phyloP scores from a whole-genome alignment of 2,797 vertebrate genomes.

The Mus caroli region DNA sequence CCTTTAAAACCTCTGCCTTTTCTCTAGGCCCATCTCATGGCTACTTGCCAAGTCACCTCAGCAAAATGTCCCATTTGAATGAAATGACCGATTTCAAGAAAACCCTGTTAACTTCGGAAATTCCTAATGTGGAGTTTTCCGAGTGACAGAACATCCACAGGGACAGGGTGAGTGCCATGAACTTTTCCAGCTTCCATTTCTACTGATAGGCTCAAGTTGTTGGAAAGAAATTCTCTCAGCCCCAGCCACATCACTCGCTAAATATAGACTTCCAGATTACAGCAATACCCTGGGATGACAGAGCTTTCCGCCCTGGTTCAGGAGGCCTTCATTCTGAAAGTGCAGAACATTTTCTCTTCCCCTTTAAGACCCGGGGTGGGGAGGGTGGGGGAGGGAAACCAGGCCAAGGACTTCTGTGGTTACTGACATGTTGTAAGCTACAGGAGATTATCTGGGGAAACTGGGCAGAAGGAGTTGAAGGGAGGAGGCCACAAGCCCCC shows the following conservation, averaged over 20 bases:
- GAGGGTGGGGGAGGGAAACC: neutral
- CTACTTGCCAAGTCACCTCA: neutral
- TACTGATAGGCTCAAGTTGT: neutral
- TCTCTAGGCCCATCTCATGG: fast-evolving
- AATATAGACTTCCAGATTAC: conserved; percentile 70
- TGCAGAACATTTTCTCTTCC: conserved; percentile 25
- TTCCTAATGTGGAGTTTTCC: conserved; percentile 30
- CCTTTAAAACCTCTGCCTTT: neutral
- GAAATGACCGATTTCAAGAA: neutral
- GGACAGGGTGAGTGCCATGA: neutral
- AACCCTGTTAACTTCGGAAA: conserved; percentile 32
- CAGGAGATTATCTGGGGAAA: neutral
- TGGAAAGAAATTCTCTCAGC: conserved; percentile 42
- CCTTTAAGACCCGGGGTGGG: neutral
- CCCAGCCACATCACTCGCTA: neutral
- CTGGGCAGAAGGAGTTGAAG: conserved; percentile 17
- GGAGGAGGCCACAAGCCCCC: conserved; percentile 18
- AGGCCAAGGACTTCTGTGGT: neutral
- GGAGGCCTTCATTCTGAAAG: conserved; percentile 65
- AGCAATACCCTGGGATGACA: conserved; percentile 25
- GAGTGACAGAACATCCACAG: neutral
- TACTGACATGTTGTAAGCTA: neutral
- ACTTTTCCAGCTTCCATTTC: conserved; percentile 31
- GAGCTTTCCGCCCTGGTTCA: neutral
- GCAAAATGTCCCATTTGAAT: neutral